Evolutionary conservation across 2,113 vertebrate species (phyloP).

Genomic region (Apeltes quadracus): DNA sequence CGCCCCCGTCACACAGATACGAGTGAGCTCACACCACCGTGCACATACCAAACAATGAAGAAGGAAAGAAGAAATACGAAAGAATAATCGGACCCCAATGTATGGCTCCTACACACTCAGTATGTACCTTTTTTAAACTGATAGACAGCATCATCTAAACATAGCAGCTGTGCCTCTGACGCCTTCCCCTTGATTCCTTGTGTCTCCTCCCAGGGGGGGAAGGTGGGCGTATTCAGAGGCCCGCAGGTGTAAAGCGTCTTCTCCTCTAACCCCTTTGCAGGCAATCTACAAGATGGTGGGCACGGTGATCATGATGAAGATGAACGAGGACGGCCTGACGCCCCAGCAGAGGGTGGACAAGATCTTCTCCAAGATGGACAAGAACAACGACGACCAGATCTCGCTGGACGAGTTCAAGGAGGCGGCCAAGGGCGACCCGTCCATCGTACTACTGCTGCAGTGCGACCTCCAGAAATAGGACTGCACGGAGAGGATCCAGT

Average conservation of each 20-base stretch:
- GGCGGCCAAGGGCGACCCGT: slow-evolving; percentile 97
- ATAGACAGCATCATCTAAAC: too few species aligned
- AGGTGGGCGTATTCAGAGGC: not conserved
- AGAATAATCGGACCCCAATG: too few species aligned
- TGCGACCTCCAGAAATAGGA: slow-evolving; percentile 99
- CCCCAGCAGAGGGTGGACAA: slow-evolving; percentile 97
- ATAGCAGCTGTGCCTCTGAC: too few species aligned
- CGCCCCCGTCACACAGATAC: too few species aligned
- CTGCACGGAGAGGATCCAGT: slow-evolving; percentile 92
- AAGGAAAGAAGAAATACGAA: too few species aligned
- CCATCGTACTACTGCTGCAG: slow-evolving; percentile 99
- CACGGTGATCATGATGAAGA: slow-evolving; percentile 99
- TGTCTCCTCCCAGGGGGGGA: not conserved
- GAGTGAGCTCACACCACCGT: too few species aligned
- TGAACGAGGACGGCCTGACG: slow-evolving; percentile 98
- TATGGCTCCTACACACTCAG: too few species aligned
- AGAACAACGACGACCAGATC: slow-evolving; percentile 99
- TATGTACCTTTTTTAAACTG: too few species aligned
- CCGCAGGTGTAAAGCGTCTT: not conserved
- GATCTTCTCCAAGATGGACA: slow-evolving; percentile 99
- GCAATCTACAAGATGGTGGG: slow-evolving; percentile 99
- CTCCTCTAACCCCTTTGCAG: slow-evolving; percentile 68
- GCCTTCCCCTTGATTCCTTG: not conserved
- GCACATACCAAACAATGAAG: too few species aligned
- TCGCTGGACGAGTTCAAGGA: slow-evolving; percentile 99